Conservation (phyloP, 2,113 vertebrate species). For the Cryptoleucopteryx plumbea region DNA sequence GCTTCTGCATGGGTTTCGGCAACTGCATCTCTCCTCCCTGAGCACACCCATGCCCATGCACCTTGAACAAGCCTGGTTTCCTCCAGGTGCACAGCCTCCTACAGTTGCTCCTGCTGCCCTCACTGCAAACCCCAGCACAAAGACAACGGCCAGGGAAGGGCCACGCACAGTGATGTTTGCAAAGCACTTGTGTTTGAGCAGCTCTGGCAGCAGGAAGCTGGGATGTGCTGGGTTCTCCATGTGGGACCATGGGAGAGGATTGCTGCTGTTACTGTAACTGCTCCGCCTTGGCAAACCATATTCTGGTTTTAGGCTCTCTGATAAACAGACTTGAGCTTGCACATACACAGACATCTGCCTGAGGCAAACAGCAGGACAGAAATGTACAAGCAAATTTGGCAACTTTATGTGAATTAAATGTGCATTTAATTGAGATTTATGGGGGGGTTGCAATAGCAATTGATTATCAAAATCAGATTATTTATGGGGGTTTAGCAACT, state of each 20-base stretch:
- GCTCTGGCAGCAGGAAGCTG: not conserved
- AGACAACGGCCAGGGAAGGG: not conserved
- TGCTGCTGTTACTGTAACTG: not conserved
- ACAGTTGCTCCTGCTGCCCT: not conserved
- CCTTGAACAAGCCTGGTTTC: not conserved
- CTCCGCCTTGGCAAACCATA: not conserved
- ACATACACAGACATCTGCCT: conserved; percentile 35
- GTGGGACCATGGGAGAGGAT: not conserved
- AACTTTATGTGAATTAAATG: conserved; percentile 28
- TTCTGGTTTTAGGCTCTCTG: not conserved
- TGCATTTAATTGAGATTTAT: conserved; percentile 53
- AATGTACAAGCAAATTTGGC: not conserved
- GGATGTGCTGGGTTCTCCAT: not conserved
- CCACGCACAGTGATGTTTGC: fast-evolving
- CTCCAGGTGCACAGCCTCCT: not conserved
- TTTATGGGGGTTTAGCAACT: conserved; percentile 51
- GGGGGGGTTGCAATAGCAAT: conserved; percentile 19
- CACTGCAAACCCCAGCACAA: not conserved
- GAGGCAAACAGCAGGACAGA: conserved; percentile 20
- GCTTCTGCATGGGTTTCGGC: fast-evolving
- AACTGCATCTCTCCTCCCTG: not conserved
- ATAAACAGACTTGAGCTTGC: conserved; percentile 11
- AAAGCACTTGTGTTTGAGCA: not conserved
- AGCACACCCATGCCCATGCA: fast-evolving
- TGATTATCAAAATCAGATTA: conserved; percentile 62